phyloP scores from a whole-genome alignment of 1,140 invertebrate genomes.

The Chrysoperla carnea region DNA sequence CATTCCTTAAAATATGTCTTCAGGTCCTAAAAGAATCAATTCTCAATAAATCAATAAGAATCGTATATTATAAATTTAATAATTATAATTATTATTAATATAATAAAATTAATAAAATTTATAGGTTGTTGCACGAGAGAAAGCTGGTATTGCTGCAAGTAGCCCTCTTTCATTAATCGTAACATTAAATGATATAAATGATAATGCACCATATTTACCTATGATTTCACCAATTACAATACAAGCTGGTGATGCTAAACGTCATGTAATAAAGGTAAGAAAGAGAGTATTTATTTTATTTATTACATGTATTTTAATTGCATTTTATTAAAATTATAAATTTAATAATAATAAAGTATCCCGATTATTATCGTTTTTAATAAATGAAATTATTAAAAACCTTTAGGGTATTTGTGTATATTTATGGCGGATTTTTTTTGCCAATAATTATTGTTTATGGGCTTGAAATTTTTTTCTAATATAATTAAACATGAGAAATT shows the following conservation, averaged over 20 bases:
- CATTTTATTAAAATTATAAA: no score
- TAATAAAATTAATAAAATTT: conserved; percentile 3
- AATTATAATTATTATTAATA: neutral
- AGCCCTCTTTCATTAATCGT: conserved; percentile 63
- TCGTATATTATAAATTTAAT: neutral
- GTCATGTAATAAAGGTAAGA: conserved; percentile 50
- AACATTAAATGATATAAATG: conserved; percentile 63
- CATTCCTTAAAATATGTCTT: no score
- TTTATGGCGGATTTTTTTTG: no score
- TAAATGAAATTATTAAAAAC: conserved; percentile 1
- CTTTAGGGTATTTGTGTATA: neutral
- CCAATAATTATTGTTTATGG: no score
- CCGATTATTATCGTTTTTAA: conserved; percentile 1
- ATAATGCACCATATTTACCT: conserved; percentile 61
- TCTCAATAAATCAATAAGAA: neutral
- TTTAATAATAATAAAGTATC: neutral
- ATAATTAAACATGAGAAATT: no score
- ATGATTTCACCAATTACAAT: conserved; percentile 59
- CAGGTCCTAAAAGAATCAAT: no score
- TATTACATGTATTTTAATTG: no score
- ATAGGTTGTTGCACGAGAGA: conserved; percentile 58
- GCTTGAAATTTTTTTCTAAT: no score
- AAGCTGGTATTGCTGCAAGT: conserved; percentile 56
- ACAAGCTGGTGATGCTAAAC: conserved; percentile 59
- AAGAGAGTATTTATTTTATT: no score